These are phyloP conservation scores for Ardeotis arabs DNA, from an alignment of 2,113 vertebrate genomes.

Conservation along the genomic window DNA sequence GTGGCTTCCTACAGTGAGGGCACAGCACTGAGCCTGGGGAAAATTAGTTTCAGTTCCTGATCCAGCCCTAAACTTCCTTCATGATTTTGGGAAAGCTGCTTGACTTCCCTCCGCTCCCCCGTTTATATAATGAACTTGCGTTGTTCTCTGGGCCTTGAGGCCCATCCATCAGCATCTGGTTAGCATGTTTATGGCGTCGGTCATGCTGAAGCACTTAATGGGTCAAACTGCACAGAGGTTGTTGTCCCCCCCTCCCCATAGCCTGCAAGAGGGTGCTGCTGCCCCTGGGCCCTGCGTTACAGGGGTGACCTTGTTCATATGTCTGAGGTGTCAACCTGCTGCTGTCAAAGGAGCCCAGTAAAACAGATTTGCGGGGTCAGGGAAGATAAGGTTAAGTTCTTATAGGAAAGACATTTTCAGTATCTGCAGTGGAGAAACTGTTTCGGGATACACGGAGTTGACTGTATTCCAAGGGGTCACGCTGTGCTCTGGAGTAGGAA, in stretches of 20 bases:
- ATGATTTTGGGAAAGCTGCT: slow-evolving; percentile 55
- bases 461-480: background rate
- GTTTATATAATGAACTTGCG: slow-evolving; percentile 34
- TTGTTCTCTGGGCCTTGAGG: slow-evolving; percentile 50
- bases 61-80: slow-evolving; percentile 45
- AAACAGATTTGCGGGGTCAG: background rate
- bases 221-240: background rate
- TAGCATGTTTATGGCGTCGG: slow-evolving; percentile 35
- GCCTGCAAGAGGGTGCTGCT: background rate
- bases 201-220: slow-evolving; percentile 17
- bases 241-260: background rate
- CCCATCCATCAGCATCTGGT: slow-evolving; percentile 58
- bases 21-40: slow-evolving; percentile 19
- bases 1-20: slow-evolving; percentile 21
- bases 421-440: rapidly evolving
- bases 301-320: background rate
- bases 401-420: background rate
- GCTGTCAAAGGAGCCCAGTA: background rate
- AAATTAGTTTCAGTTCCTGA: slow-evolving; percentile 58
- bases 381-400: background rate
- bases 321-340: background rate
- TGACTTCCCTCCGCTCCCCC: background rate
- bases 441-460: background rate
- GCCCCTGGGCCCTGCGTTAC: background rate
- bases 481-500: background rate